phyloP scores from a whole-genome alignment of 2,113 vertebrate species.

The Gopherus flavomarginatus region DNA sequence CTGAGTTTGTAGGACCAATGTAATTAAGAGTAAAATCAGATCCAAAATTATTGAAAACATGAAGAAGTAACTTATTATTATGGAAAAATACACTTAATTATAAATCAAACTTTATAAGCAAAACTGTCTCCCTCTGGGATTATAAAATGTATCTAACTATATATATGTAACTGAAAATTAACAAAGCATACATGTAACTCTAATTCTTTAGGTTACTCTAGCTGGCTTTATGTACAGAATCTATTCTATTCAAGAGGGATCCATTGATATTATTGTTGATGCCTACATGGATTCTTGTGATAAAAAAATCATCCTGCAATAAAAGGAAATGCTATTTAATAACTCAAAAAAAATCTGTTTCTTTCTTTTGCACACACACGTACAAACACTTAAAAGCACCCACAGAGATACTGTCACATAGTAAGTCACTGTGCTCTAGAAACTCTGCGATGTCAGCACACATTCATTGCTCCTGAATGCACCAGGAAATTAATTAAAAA shows the following conservation, averaged over 20 bases:
- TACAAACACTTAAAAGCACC: neutral
- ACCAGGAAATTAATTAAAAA: neutral
- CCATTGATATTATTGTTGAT: neutral
- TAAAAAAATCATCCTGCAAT: neutral
- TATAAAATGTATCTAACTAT: neutral
- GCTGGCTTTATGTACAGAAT: neutral
- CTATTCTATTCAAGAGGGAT: neutral
- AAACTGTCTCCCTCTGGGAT: neutral
- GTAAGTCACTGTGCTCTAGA: neutral
- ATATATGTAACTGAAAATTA: neutral
- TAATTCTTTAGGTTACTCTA: neutral
- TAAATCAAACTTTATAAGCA: neutral
- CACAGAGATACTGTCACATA: neutral
- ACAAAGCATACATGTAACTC: neutral
- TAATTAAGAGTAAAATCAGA: neutral
- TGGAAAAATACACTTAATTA: neutral
- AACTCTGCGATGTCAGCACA: neutral
- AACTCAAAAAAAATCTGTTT: neutral
- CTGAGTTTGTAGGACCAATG: neutral
- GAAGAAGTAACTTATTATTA: too few relatives aligned
- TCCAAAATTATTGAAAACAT: neutral
- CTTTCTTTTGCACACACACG: neutral
- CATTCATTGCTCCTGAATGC: neutral
- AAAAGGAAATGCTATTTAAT: neutral
- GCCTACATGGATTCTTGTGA: neutral